Evolutionary conservation across 2,797 vertebrate species (phyloP), one percentile per base, ranked within the genome.

Genomic region (Fistularia tabacaria): DNA sequence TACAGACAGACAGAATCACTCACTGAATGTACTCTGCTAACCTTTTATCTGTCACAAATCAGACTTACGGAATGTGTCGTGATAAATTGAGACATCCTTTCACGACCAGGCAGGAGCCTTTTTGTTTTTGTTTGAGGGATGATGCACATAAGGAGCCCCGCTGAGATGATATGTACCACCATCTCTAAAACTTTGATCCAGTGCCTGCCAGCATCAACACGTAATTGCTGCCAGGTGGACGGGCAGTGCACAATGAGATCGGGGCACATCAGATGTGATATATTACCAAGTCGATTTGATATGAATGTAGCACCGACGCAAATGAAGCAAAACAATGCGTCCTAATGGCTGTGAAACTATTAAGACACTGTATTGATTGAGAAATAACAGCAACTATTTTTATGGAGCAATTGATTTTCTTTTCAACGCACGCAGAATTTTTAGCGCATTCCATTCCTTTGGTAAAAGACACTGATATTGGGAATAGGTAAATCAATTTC

Each of bases 161-260:
- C 8, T 40, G 8, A 8, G 1, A 40, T 40, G 8, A 40, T 40
- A 10, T 25, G 25, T 25, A 25, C 25, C 25, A 25, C 25, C 25
- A 25, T 25, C 25, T 25, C 39, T 8, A 7, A 40, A 67, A 64
- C 64, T 57, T 64, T 71, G 62, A 72, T 71, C 42, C 41, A 10
- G 15, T 6, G 49, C 56, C 59, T 46, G 57, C 54, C 14, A 36
- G 36, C 61, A 55, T 53, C 54, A 74, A 62, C 51, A 50, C 9
- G 7, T 74, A 71, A 59, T 25, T 25, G 25, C 25, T 25, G 25
- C 25, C 65, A 59, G 67, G 55, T 65, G 57, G 54, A 49, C 56
- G 55, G 55, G 46, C 62, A 57, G 41, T 1, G 38, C n/a, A 8
- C 7, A 8, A 8, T 40, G 39, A 40, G 10, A 40, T 40, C 25